Conservation (phyloP, 2,888 invertebrate species). For the Sussaba pulchella region DNA sequence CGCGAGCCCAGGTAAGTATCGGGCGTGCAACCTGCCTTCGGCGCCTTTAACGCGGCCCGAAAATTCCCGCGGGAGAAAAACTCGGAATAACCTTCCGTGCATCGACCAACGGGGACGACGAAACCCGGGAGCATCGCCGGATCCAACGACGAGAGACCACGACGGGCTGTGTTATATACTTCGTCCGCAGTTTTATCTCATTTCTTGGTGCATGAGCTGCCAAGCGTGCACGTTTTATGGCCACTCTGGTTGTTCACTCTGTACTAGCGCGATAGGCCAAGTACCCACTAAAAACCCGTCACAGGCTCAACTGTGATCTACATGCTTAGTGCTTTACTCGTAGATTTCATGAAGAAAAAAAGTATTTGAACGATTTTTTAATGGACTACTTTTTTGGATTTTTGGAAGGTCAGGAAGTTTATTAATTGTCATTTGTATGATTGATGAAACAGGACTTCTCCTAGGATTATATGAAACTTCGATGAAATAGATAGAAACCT, state of each 20-base stretch:
- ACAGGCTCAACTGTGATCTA: slow-evolving; percentile 41
- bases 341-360: slow-evolving; percentile 18
- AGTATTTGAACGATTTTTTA: slow-evolving; percentile 1
- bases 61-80: slow-evolving; percentile 65
- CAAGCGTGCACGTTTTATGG: slow-evolving; percentile 64
- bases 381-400: slow-evolving; percentile 14
- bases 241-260: slow-evolving; percentile 49
- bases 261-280: slow-evolving; percentile 42
- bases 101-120: slow-evolving; percentile 33
- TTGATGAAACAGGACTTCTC: too few species aligned
- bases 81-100: slow-evolving; percentile 48
- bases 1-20: slow-evolving; percentile 62
- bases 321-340: slow-evolving; percentile 29
- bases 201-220: slow-evolving; percentile 65
- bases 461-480: too few species aligned
- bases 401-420: too few species aligned
- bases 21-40: slow-evolving; percentile 60
- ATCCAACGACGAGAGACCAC: slow-evolving; percentile 34
- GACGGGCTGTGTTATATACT: slow-evolving; percentile 31
- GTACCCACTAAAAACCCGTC: slow-evolving; percentile 37
- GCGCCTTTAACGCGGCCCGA: slow-evolving; percentile 63
- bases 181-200: slow-evolving; percentile 60
- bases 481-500: too few species aligned
- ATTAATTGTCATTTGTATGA: too few species aligned
- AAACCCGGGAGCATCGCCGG: slow-evolving; percentile 53